Base-by-base conservation (phyloP, 2,888 invertebrate species). In the Eupithecia inturbata region DNA sequence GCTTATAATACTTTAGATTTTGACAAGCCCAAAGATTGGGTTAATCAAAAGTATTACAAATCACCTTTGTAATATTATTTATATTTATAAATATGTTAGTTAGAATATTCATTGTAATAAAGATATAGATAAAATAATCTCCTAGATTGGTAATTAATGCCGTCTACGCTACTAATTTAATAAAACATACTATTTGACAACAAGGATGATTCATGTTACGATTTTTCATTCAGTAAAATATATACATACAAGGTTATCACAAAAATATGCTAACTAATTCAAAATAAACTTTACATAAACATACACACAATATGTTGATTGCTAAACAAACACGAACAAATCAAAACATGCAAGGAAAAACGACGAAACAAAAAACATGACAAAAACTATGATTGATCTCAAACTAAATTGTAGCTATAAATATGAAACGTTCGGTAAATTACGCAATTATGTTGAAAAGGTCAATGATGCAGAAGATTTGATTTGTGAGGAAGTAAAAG, bases 301-400 rank as follows among this genome's bases (percentile, higher is more conserved):
- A n/a, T n/a, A 10, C 10, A n/a, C 76, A 72, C n/a, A n/a, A n/a
- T 69, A 63, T 72, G 64, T 76, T 75, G 70, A 78, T 72, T 71
- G 72, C 70, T 70, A 76, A 78, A 80, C 70, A 79, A 80, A 74
- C 72, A 76, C 68, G 69, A 66, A 6, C 31, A 74, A 79, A 77
- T 78, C 75, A 73, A 78, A 78, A 78, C 76, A 77, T 72, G 73
- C 77, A 67, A 69, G 70, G 64, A 76, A 78, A 76, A 77, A 78
- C 45, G 31, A 71, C 19, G 67, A 75, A 66, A 71, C 36, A 76
- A 71, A 79, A 77, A 77, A 72, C 53, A 5, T 19, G 62, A 36
- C 31, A 74, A 78, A 78, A 78, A 75, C 60, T 57, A 73, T 79
- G 79, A 79, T 78, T 78, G 79, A 79, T 78, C 70, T 76, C 73